phyloP scores from a whole-genome alignment of 2,113 vertebrate species.

The Helogale parvula region DNA sequence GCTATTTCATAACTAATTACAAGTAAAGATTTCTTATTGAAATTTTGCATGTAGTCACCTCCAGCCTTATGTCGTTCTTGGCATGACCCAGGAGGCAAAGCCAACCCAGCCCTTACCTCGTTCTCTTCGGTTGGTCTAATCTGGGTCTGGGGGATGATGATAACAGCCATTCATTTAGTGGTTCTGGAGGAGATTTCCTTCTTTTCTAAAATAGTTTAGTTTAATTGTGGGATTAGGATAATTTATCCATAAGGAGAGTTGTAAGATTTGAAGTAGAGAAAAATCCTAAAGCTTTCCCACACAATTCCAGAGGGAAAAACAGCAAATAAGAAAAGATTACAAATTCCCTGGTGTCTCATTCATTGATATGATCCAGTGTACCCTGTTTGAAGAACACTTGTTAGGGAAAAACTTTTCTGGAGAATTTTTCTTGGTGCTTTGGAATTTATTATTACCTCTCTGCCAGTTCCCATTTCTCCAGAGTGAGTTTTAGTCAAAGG shows the following conservation, averaged over 20 bases:
- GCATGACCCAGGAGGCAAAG: background rate
- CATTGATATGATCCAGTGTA: background rate
- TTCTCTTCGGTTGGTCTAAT: background rate
- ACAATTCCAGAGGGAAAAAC: background rate
- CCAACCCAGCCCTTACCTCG: background rate
- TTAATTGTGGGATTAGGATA: background rate
- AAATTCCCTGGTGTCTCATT: background rate
- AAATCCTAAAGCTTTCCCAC: background rate
- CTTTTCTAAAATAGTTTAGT: background rate
- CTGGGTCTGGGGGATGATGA: background rate
- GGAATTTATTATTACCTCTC: background rate
- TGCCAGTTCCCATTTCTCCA: background rate
- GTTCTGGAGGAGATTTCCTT: background rate
- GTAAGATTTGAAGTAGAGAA: background rate
- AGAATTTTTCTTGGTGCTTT: conserved; percentile 20
- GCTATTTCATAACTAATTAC: background rate
- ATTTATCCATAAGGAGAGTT: conserved; percentile 8
- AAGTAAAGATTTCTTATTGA: background rate
- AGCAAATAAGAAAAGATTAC: background rate
- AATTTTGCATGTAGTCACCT: background rate
- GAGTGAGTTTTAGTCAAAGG: background rate
- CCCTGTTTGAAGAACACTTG: background rate
- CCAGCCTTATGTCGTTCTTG: background rate
- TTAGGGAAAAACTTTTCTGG: background rate
- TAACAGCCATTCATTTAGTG: background rate